phyloP scores from a whole-genome alignment of 1,140 invertebrate species.

The Drosophila asahinai region DNA sequence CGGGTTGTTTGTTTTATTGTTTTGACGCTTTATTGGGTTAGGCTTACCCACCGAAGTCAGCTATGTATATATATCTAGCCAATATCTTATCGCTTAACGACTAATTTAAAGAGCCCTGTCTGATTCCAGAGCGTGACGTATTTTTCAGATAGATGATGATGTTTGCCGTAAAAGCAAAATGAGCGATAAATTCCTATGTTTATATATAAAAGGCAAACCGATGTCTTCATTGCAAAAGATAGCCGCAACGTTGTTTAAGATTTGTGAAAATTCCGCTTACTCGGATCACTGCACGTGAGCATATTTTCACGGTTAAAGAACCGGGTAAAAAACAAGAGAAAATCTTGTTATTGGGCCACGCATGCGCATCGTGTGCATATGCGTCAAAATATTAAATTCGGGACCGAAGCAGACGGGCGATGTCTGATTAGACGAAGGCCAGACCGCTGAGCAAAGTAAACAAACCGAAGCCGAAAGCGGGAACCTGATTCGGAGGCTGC shows the following conservation, averaged over 20 bases:
- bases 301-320: slow-evolving; percentile 15
- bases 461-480: slow-evolving; percentile 37
- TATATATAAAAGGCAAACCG: slow-evolving; percentile 55
- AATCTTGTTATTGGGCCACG: slow-evolving; percentile 26
- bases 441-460: slow-evolving; percentile 42
- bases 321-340: neutral
- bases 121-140: slow-evolving; percentile 44
- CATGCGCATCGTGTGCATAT: slow-evolving; percentile 58
- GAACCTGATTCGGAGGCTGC: slow-evolving; percentile 38
- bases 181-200: slow-evolving; percentile 22
- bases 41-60: slow-evolving; percentile 14
- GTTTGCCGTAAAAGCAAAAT: slow-evolving; percentile 38
- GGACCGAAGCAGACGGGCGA: slow-evolving; percentile 23
- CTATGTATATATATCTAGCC: slow-evolving; percentile 46
- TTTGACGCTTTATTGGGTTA: slow-evolving; percentile 35
- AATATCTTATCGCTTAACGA: slow-evolving; percentile 56
- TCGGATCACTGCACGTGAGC: slow-evolving; percentile 1
- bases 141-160: slow-evolving; percentile 33
- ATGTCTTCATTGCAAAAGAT: slow-evolving; percentile 38
- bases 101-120: slow-evolving; percentile 39
- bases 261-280: slow-evolving; percentile 21
- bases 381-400: slow-evolving; percentile 45
- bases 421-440: slow-evolving; percentile 40
- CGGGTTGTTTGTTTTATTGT: slow-evolving; percentile 9
- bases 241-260: neutral